phyloP scores from a whole-genome alignment of 2,888 invertebrate genomes.

The Sialis lutaria region DNA sequence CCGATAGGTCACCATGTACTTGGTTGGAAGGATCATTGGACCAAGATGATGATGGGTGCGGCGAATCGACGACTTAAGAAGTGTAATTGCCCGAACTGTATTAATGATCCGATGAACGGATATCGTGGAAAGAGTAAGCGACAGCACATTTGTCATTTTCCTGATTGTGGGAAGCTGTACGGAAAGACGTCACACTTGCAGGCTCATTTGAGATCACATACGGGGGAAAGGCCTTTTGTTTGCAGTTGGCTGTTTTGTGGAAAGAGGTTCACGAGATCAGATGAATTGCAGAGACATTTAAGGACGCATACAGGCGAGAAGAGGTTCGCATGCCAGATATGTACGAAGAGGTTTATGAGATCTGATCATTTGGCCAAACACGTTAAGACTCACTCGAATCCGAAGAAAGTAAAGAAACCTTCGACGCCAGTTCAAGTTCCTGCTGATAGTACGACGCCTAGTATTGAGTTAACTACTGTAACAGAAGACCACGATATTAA shows the following conservation, averaged over 20 bases:
- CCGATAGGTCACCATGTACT: constrained; percentile 19
- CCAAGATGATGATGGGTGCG: constrained; percentile 13
- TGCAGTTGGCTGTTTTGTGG: constrained; percentile 83
- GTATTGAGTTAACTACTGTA: constrained; percentile 2
- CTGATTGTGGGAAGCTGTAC: constrained; percentile 76
- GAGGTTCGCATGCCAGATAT: constrained; percentile 70
- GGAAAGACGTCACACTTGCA: constrained; percentile 89
- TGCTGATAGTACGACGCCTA: constrained; percentile 5
- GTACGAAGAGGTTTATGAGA: constrained; percentile 79
- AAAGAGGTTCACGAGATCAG: constrained; percentile 80
- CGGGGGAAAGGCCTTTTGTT: constrained; percentile 78
- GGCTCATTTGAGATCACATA: constrained; percentile 85
- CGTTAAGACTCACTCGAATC: constrained; percentile 68
- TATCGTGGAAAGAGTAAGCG: constrained; percentile 65
- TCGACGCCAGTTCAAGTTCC: constrained; percentile 19
- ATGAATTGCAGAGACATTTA: constrained; percentile 76
- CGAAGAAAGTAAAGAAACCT: constrained; percentile 31
- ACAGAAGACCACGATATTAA: too few relatives aligned
- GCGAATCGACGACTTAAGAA: constrained; percentile 38
- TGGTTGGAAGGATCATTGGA: constrained; percentile 17
- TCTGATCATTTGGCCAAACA: constrained; percentile 91
- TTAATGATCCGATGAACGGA: constrained; percentile 56
- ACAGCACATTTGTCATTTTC: constrained; percentile 72
- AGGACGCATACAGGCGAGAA: constrained; percentile 85
- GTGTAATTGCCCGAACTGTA: constrained; percentile 67